Conservation (phyloP, 2,888 invertebrate genomes). For the Drosophila aldrichi region DNA sequence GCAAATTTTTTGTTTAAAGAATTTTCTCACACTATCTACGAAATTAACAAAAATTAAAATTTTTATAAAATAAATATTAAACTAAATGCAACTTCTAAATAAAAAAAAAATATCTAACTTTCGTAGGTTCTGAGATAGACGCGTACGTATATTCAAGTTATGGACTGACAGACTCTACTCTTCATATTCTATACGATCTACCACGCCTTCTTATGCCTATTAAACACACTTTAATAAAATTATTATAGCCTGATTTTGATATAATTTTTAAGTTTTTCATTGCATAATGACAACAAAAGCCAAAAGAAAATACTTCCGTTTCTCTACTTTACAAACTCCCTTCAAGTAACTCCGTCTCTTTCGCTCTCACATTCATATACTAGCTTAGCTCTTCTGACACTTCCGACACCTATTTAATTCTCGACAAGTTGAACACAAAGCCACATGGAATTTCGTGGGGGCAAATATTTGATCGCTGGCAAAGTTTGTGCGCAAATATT, state of each 20-base stretch:
- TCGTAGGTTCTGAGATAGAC: too few relatives aligned
- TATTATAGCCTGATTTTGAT: background rate
- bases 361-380: background rate
- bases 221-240: background rate
- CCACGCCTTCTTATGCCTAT: too few relatives aligned
- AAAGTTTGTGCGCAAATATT: conserved; percentile 38
- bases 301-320: background rate
- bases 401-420: background rate
- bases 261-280: background rate
- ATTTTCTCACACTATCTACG: too few relatives aligned
- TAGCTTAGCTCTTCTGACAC: background rate
- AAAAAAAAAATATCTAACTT: too few relatives aligned
- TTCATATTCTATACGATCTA: too few relatives aligned
- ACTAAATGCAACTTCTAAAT: too few relatives aligned
- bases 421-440: conserved; percentile 8
- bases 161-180: too few relatives aligned
- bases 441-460: conserved; percentile 13
- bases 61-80: background rate
- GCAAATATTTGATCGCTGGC: conserved; percentile 29
- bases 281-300: background rate
- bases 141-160: too few relatives aligned
- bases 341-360: background rate
- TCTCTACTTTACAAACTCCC: background rate
- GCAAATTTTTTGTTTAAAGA: too few relatives aligned
- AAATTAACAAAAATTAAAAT: too few relatives aligned